Evolutionary conservation across 2,797 vertebrate species (phyloP).

Genomic region (Micromesistius poutassou): DNA sequence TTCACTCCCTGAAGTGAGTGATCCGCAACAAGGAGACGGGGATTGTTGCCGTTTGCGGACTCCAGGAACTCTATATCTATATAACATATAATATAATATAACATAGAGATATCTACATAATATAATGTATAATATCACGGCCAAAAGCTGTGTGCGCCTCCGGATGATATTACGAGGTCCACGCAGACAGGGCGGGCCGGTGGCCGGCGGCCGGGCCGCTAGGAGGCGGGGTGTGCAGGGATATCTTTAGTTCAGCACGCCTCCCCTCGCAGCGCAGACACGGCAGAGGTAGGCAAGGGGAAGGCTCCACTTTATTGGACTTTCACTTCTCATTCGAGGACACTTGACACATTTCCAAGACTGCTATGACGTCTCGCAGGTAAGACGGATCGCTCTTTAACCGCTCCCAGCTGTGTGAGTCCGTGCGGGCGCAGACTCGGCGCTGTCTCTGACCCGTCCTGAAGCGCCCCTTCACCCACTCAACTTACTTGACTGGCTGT

Average conservation of each 20-base stretch:
- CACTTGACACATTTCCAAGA: constrained; percentile 55
- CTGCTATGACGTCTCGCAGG: constrained; percentile 85
- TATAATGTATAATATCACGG: too few relatives aligned
- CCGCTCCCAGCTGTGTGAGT: neutral
- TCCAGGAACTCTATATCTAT: too few relatives aligned
- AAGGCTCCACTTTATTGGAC: constrained; percentile 22
- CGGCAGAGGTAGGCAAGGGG: constrained; percentile 28
- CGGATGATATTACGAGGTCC: too few relatives aligned
- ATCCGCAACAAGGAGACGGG: too few relatives aligned
- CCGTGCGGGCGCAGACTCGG: too few relatives aligned
- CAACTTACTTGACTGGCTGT: neutral
- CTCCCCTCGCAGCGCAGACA: constrained; percentile 25
- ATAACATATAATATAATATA: too few relatives aligned
- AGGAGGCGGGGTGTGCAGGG: neutral
- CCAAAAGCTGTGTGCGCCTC: too few relatives aligned
- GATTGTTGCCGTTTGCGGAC: too few relatives aligned
- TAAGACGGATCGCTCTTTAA: constrained; percentile 50
- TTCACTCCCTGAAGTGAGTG: too few relatives aligned
- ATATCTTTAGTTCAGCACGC: neutral
- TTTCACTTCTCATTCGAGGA: constrained; percentile 50
- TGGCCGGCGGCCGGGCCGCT: neutral
- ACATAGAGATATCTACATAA: too few relatives aligned
- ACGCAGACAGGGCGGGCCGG: neutral
- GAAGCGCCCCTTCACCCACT: neutral
- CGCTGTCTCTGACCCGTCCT: neutral